phyloP scores from a whole-genome alignment of 2,113 vertebrate species.

The Diadophis punctatus region DNA sequence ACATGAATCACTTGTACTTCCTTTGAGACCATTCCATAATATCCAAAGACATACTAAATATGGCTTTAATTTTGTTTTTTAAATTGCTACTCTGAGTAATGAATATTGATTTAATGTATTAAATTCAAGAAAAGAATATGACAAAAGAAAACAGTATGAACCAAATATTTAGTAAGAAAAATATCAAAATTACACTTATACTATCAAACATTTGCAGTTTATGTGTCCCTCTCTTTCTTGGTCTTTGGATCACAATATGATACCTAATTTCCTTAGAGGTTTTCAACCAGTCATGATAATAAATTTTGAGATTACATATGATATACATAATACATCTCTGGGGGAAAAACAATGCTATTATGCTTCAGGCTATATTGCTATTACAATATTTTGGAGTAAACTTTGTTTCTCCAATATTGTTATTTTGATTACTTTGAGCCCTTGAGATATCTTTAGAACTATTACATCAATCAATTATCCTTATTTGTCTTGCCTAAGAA shows the following conservation, averaged over 20 bases:
- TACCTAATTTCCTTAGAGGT: constrained; percentile 18
- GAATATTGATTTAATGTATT: not conserved
- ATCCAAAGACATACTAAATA: not conserved
- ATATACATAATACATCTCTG: constrained; percentile 10
- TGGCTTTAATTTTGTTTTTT: not conserved
- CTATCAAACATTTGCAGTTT: not conserved
- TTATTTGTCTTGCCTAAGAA: constrained; percentile 22
- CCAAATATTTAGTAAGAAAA: not conserved
- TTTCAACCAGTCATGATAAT: constrained; percentile 20
- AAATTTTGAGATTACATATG: not conserved
- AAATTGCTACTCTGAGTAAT: not conserved
- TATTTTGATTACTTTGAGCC: constrained; percentile 26
- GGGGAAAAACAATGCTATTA: constrained; percentile 14
- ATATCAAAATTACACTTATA: not conserved
- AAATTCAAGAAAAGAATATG: constrained; percentile 2
- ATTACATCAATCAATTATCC: constrained; percentile 23
- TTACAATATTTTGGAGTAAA: constrained; percentile 3
- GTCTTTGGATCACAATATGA: not conserved
- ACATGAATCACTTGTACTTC: not conserved
- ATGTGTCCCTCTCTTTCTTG: not conserved
- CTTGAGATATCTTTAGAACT: constrained; percentile 22
- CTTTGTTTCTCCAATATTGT: not conserved
- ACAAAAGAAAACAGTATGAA: not conserved
- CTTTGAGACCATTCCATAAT: not conserved
- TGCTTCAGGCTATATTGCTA: constrained; percentile 26